Evolutionary conservation across 2,113 vertebrate species (phyloP).

Genomic region (Podilymbus podiceps): DNA sequence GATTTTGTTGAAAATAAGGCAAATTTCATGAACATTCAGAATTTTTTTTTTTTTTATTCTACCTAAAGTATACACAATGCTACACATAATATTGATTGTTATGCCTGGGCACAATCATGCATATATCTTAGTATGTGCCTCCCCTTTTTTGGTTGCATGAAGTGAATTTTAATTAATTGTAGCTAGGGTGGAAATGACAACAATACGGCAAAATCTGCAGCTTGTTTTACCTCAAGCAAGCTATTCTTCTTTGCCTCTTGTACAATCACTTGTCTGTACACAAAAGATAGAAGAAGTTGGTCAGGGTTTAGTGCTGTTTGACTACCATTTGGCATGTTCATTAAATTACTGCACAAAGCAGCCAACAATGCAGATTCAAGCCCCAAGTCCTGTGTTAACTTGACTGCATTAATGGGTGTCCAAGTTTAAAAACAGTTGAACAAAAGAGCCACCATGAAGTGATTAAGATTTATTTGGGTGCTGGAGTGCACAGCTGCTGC

Average conservation of each 20-base stretch:
- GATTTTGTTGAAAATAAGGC: background rate
- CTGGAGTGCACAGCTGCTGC: background rate
- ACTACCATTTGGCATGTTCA: background rate
- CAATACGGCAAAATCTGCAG: background rate
- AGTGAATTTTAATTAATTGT: background rate
- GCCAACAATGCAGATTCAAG: slow-evolving; percentile 14
- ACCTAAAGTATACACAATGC: background rate
- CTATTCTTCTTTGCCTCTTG: background rate
- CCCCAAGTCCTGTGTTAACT: background rate
- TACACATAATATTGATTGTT: background rate
- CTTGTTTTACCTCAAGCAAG: background rate
- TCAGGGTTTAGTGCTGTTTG: slow-evolving; percentile 8
- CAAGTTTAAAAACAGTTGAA: background rate
- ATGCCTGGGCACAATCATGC: background rate
- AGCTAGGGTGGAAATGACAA: background rate
- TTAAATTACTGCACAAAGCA: slow-evolving; percentile 43
- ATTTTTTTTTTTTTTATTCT: background rate
- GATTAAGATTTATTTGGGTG: slow-evolving; percentile 22
- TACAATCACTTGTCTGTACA: background rate
- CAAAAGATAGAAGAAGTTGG: background rate
- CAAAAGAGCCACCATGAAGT: background rate
- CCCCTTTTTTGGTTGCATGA: background rate
- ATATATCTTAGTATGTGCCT: background rate
- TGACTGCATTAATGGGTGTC: background rate
- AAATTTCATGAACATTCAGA: background rate